Evolutionary conservation across 2,113 vertebrate species (phyloP), one percentile per base, ranked within the genome.

Genomic region (Gallinago jamesoni): DNA sequence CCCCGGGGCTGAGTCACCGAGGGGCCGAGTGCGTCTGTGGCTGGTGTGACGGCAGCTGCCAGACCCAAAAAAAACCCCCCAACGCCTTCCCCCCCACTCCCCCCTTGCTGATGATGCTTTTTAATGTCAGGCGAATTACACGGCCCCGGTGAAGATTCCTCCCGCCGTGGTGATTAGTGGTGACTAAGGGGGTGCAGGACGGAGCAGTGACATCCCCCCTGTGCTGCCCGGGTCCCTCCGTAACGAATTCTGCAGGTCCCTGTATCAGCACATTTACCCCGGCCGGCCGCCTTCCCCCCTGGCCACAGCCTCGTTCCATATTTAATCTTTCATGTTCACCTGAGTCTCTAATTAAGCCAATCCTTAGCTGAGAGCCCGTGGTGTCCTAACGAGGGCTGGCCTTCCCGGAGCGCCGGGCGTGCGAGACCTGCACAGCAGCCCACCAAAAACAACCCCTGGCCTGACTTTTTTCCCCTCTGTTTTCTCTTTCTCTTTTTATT

Each of bases 381-480:
- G 73, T 6, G 39, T 14, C 19, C 53, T 55, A 33, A 69, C 2
- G 1, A 60, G 83, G 37, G 9, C 79, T 39, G 72, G 72, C 0
- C 0, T 14, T 79, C 37, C 67, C 0, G 5, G 63, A 73, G 74
- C 0, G 2, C 47, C 1, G 4, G 7, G 45, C 6, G 1, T 2
- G 52, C 1, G 6, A 47, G 20, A 50, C 45, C 79, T 22, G 2
- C 3, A 0, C 30, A 37, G 76, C 73, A 78, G 74, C 56, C 39
- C 66, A 1, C 86, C 57, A 5, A 64, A 41, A 43, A 1, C 28
- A 70, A 19, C 19, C 19, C 68, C 35, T 1, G 5, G 20, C 47
- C 14, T 9, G 39, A 37, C 14, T 30, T 1, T 31, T 48, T 64
- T 33, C 27, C 27, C 67, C 48, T 59, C 68, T 39, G 5, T 70